These are phyloP conservation scores for Trichonephila clavata DNA, from an alignment of 1,140 invertebrate species.

Conservation along the genomic window DNA sequence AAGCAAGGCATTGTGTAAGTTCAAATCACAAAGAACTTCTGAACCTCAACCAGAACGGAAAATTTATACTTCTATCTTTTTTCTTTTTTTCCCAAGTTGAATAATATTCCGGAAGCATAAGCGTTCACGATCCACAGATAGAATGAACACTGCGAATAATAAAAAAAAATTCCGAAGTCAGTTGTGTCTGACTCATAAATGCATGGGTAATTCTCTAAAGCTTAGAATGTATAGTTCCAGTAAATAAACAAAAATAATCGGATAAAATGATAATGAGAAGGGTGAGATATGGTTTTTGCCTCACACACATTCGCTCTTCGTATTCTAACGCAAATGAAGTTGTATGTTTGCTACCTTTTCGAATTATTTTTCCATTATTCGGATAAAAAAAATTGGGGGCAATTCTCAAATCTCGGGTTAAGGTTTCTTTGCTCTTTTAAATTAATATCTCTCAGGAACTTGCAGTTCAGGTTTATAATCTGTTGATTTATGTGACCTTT, in stretches of 20 bases:
- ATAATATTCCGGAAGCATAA: constrained; percentile 24
- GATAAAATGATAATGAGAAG: constrained; percentile 27
- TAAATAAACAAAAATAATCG: constrained; percentile 45
- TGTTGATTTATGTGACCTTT: background rate
- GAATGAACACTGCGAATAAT: background rate
- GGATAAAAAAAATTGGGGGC: background rate
- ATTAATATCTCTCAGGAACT: background rate
- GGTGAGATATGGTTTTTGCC: background rate
- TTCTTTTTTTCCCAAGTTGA: background rate
- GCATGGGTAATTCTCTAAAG: constrained; percentile 36
- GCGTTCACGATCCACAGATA: background rate
- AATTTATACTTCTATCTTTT: background rate
- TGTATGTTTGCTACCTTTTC: background rate
- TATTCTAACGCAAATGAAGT: background rate
- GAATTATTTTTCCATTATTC: background rate
- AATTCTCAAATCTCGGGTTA: background rate
- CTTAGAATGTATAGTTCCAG: background rate
- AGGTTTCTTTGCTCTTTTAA: background rate
- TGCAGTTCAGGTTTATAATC: background rate
- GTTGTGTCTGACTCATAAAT: constrained; percentile 18
- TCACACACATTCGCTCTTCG: background rate
- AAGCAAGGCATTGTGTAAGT: background rate
- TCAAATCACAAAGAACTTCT: constrained; percentile 20
- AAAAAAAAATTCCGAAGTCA: background rate
- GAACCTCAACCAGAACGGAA: background rate